Evolutionary conservation across 2,113 vertebrate genomes (phyloP).

Genomic region (Crypturellus undulatus): DNA sequence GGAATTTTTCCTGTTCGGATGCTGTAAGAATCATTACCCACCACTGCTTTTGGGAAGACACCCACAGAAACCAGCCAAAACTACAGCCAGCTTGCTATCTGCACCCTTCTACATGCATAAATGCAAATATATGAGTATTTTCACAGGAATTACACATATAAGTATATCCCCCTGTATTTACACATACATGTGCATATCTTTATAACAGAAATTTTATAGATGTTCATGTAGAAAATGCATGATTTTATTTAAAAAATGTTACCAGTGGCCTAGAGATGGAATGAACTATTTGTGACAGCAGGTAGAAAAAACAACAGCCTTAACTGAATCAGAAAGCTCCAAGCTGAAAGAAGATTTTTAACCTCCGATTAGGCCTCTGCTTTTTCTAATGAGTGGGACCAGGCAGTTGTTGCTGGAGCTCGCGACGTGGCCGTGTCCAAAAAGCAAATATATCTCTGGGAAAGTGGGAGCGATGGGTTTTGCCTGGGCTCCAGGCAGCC

Average conservation of each 20-base stretch:
- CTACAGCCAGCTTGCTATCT: not conserved
- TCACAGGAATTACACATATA: not conserved
- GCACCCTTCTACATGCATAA: too few relatives aligned
- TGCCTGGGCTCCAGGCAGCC: not conserved
- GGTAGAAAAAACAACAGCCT: not conserved
- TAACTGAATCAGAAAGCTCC: not conserved
- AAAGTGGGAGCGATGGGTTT: not conserved
- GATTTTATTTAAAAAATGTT: not conserved
- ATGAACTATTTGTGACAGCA: not conserved
- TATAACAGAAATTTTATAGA: not conserved
- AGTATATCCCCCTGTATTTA: not conserved
- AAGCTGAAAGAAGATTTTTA: not conserved
- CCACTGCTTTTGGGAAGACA: rapidly evolving
- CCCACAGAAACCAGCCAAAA: not conserved
- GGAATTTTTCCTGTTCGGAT: not conserved
- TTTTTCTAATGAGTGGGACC: not conserved
- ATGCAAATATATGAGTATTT: not conserved
- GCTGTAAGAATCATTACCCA: not conserved
- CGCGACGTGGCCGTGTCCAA: not conserved
- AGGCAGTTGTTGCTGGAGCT: not conserved
- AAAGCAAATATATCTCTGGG: not conserved
- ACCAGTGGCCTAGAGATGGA: not conserved
- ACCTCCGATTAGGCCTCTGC: not conserved
- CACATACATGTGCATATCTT: not conserved
- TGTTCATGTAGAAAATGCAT: not conserved